These are phyloP conservation scores for Acanthis flammea DNA, from an alignment of 2,797 vertebrate genomes.

Conservation along the genomic window DNA sequence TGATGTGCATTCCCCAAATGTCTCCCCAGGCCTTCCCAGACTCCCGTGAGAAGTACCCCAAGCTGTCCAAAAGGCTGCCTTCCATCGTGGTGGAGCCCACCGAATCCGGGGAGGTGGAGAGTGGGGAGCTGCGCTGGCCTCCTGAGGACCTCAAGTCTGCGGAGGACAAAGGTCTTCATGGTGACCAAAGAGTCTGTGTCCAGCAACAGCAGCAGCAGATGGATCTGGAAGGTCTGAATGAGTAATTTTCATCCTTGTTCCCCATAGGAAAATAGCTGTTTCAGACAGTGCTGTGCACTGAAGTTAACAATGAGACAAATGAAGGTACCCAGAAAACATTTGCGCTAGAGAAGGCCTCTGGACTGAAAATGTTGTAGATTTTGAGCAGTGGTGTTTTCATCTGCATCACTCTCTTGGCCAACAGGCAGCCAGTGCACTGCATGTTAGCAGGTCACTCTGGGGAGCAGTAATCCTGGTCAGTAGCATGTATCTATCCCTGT, in stretches of 20 bases:
- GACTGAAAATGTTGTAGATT: not conserved
- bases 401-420: accelerated
- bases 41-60: conserved; percentile 84
- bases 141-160: conserved; percentile 82
- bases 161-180: conserved; percentile 71
- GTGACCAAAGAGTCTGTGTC: conserved; percentile 65
- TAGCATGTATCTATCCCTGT: not conserved
- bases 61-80: conserved; percentile 87
- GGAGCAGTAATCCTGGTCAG: not conserved
- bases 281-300: not conserved
- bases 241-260: not conserved
- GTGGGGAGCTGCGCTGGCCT: conserved; percentile 90
- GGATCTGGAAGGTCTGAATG: conserved; percentile 69
- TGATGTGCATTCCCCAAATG: not conserved
- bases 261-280: not conserved
- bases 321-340: not conserved
- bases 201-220: conserved; percentile 59
- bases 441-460: not conserved
- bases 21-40: conserved; percentile 82
- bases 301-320: not conserved
- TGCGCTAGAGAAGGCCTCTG: not conserved
- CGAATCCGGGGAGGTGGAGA: conserved; percentile 85
- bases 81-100: conserved; percentile 90
- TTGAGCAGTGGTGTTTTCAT: not conserved
- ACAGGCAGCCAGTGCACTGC: not conserved